Evolutionary conservation across 2,797 vertebrate species (phyloP).

Genomic region (Glossophaga mutica): DNA sequence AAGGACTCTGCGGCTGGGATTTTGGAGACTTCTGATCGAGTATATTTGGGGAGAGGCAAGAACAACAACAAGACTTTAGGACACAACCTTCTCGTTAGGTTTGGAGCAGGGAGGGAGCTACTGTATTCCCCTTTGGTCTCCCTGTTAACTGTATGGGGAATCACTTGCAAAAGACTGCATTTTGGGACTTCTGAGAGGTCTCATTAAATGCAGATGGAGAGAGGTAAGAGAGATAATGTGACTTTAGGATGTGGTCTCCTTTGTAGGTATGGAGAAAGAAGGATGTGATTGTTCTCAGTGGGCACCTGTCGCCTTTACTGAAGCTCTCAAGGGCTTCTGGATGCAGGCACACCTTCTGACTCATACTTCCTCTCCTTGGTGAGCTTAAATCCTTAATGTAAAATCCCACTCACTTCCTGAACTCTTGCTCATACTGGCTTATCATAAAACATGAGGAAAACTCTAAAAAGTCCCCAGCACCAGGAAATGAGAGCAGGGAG

Average conservation of each 20-base stretch:
- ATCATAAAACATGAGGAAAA: background rate
- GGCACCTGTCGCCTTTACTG: background rate
- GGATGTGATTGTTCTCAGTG: background rate
- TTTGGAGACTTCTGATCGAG: no score
- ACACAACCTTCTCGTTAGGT: no score
- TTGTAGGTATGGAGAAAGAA: background rate
- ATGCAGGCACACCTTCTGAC: no score
- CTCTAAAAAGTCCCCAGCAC: background rate
- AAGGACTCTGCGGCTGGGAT: no score
- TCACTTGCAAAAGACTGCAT: background rate
- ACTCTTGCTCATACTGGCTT: background rate
- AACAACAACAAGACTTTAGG: no score
- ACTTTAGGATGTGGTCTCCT: background rate
- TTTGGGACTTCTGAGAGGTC: background rate
- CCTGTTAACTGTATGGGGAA: no score
- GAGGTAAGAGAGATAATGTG: background rate
- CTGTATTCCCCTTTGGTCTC: no score
- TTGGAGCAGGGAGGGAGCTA: no score
- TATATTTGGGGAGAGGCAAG: no score
- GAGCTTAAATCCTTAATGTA: background rate
- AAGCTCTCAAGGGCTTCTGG: background rate
- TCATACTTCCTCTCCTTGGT: background rate
- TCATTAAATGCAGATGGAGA: background rate
- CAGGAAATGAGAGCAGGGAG: background rate
- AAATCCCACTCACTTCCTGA: background rate